Percentiles rank a stretch among this genome's conserved stretches.
These are phyloP conservation scores for Aphelenchoides bicaudatus DNA, from an alignment of 2,888 invertebrate genomes.

Conservation along the genomic window DNA sequence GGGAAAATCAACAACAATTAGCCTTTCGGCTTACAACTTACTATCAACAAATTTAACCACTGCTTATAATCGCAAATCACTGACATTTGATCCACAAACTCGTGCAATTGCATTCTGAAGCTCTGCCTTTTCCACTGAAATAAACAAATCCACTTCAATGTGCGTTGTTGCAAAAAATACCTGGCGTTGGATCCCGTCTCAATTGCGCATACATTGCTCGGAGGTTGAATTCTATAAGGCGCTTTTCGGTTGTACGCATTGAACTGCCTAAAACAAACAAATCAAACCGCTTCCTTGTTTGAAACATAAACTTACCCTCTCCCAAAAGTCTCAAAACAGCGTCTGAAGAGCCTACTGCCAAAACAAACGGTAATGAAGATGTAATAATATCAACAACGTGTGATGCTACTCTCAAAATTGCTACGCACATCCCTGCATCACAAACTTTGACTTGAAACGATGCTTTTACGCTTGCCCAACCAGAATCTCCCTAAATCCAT, in stretches of 20 bases:
- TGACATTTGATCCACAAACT: conserved; percentile 20
- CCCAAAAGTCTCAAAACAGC: conserved; percentile 19
- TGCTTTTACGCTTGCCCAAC: conserved; percentile 16
- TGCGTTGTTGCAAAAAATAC: not conserved
- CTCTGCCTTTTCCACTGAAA: conserved; percentile 18
- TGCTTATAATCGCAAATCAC: conserved; percentile 9
- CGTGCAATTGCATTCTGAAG: conserved; percentile 23
- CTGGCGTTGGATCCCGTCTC: conserved; percentile 10
- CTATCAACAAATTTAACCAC: too few species aligned
- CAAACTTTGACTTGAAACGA: conserved; percentile 24
- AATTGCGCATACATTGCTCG: conserved; percentile 20
- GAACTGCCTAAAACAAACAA: conserved; percentile 24
- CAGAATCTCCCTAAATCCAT: conserved; percentile 18
- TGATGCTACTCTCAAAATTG: conserved; percentile 19
- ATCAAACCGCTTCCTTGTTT: not conserved
- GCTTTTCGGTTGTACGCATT: conserved; percentile 25
- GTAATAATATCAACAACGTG: conserved; percentile 17
- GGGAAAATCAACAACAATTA: too few species aligned
- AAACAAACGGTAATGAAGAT: conserved; percentile 22
- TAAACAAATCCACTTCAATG: conserved; percentile 5
- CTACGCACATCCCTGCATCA: conserved; percentile 21
- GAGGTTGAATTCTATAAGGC: conserved; percentile 21
- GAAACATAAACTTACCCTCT: conserved; percentile 15
- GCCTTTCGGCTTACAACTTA: too few species aligned
- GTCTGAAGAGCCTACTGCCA: conserved; percentile 15